These are phyloP conservation scores for Andrena hattorfiana DNA, from an alignment of 2,888 invertebrate species.

Conservation along the genomic window DNA sequence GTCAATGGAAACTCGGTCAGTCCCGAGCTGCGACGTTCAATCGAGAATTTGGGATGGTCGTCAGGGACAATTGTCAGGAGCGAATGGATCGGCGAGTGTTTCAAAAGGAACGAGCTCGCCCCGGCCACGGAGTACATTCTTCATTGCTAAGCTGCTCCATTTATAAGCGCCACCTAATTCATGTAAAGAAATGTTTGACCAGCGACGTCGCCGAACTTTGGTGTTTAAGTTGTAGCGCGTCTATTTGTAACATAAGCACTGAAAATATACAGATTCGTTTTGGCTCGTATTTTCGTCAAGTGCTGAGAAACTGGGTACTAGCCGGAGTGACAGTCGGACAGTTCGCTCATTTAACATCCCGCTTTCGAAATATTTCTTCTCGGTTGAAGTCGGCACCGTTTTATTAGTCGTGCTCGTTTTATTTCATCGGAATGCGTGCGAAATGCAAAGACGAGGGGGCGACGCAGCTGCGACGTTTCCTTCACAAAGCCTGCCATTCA, in stretches of 20 bases:
- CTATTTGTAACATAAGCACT: constrained; percentile 74
- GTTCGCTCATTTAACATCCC: constrained; percentile 82
- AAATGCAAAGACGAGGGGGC: constrained; percentile 70
- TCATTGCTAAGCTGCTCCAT: constrained; percentile 26
- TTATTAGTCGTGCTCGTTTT: constrained; percentile 73
- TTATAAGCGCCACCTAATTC: not conserved
- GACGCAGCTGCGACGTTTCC: constrained; percentile 78
- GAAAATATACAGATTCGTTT: constrained; percentile 78
- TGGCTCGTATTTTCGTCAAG: constrained; percentile 70
- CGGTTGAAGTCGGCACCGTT: constrained; percentile 61
- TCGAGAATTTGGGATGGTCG: not conserved
- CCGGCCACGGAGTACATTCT: constrained; percentile 69
- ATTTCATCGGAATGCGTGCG: constrained; percentile 78
- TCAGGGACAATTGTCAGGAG: constrained; percentile 71
- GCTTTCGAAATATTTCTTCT: constrained; percentile 79
- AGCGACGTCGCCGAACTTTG: constrained; percentile 23
- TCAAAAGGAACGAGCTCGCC: constrained; percentile 65
- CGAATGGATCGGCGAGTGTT: constrained; percentile 79
- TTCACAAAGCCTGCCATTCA: constrained; percentile 80
- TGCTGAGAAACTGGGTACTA: constrained; percentile 70
- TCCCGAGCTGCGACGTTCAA: not conserved
- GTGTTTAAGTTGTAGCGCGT: constrained; percentile 16
- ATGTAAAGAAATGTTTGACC: constrained; percentile 16
- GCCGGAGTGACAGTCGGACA: constrained; percentile 81
- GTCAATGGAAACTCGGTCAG: constrained; percentile 50